Evolutionary conservation across 2,797 vertebrate genomes (phyloP).

Genomic region (Cottoperca gobio): DNA sequence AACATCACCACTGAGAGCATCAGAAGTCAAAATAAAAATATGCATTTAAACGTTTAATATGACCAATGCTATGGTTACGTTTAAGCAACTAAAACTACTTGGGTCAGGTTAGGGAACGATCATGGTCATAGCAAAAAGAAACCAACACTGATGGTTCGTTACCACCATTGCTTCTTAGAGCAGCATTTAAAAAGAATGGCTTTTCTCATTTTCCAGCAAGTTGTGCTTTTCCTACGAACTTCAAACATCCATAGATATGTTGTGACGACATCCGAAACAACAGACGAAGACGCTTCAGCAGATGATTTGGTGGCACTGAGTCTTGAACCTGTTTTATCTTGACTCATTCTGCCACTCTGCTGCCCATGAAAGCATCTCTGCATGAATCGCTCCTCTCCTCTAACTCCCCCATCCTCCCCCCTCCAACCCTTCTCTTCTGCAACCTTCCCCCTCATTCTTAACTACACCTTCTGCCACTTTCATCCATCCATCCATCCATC

Average conservation of each 20-base stretch:
- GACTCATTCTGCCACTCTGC: slow-evolving; percentile 41
- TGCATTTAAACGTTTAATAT: too few species aligned
- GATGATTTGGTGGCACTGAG: slow-evolving; percentile 8
- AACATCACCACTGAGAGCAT: too few species aligned
- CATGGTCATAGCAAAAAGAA: not conserved
- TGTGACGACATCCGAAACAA: not conserved
- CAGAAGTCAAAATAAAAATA: too few species aligned
- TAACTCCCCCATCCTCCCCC: slow-evolving; percentile 19
- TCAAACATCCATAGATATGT: not conserved
- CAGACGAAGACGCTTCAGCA: slow-evolving; percentile 1
- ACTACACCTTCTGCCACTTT: slow-evolving; percentile 76
- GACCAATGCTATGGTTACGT: too few species aligned
- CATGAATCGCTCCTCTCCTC: slow-evolving; percentile 38
- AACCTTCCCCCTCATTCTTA: slow-evolving; percentile 48
- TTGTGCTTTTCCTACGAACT: not conserved
- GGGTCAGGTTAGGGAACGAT: too few species aligned
- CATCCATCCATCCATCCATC: slow-evolving; percentile 53
- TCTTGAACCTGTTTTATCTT: slow-evolving; percentile 49
- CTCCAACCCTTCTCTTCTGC: slow-evolving; percentile 26
- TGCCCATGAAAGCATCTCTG: slow-evolving; percentile 57
- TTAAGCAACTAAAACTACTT: not conserved
- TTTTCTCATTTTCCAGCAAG: not conserved
- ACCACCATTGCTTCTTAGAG: not conserved
- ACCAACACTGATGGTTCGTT: not conserved
- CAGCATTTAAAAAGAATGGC: too few species aligned